These are phyloP conservation scores for Latrodectus geometricus DNA, from an alignment of 1,140 invertebrate genomes.

Conservation along the genomic window DNA sequence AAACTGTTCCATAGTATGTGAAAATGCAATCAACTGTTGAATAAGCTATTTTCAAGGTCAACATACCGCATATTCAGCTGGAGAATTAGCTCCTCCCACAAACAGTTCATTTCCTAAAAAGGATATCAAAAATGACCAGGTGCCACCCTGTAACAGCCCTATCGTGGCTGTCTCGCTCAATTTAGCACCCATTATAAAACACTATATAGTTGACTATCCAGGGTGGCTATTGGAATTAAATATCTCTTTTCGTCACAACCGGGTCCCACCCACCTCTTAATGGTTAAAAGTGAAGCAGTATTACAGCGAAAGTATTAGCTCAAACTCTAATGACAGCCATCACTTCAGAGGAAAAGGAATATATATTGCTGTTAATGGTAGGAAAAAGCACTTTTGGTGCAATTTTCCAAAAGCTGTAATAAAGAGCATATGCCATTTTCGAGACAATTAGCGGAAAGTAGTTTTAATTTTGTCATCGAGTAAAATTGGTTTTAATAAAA, in stretches of 20 bases:
- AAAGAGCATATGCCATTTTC: neutral
- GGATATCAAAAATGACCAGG: neutral
- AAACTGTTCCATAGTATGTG: too few relatives aligned
- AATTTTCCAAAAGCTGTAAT: neutral
- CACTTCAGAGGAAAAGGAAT: neutral
- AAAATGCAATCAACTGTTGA: too few relatives aligned
- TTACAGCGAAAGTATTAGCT: neutral
- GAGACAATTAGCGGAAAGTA: too few relatives aligned
- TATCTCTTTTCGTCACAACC: constrained; percentile 1
- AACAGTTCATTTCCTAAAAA: neutral
- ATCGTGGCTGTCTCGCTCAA: constrained; percentile 12
- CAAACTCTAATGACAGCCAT: constrained; percentile 18
- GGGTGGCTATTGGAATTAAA: constrained; percentile 20
- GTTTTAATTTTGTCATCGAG: too few relatives aligned
- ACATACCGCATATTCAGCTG: neutral
- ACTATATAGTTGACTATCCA: neutral
- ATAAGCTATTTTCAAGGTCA: neutral
- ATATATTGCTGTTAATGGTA: neutral
- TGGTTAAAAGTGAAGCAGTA: neutral
- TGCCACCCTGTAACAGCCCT: neutral
- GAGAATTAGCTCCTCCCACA: neutral
- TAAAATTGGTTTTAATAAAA: too few relatives aligned
- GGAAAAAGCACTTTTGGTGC: neutral
- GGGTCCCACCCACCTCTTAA: constrained; percentile 2
- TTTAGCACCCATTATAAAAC: constrained; percentile 19